These are phyloP conservation scores for Chouioia cunea DNA, from an alignment of 2,888 invertebrate genomes.

Conservation along the genomic window DNA sequence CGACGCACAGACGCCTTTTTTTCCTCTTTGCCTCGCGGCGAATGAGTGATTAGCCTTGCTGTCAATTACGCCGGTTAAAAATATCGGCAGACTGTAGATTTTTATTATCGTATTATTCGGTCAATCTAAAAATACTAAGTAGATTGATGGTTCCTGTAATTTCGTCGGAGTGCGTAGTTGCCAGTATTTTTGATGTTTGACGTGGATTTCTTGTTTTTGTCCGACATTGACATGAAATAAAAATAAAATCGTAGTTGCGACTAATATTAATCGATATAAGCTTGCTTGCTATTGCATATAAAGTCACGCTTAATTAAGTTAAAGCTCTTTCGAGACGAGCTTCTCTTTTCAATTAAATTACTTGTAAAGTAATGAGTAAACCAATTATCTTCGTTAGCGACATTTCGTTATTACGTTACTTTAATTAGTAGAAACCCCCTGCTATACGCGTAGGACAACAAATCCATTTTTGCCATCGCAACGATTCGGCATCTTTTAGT, in stretches of 20 bases:
- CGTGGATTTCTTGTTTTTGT: not conserved
- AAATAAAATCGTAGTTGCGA: no score
- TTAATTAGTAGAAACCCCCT: no score
- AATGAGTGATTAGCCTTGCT: constrained; percentile 29
- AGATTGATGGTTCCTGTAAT: not conserved
- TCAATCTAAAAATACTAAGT: constrained; percentile 23
- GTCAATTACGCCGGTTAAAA: constrained; percentile 33
- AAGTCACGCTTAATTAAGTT: constrained; percentile 3
- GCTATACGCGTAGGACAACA: no score
- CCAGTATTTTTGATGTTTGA: not conserved
- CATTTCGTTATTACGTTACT: no score
- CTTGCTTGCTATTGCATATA: no score
- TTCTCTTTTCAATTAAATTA: constrained; percentile 7
- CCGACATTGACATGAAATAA: no score
- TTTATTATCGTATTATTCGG: constrained; percentile 30
- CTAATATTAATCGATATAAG: no score
- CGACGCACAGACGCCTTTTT: constrained; percentile 5
- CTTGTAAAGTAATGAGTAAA: not conserved
- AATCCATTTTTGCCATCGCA: no score
- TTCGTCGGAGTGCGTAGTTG: no score
- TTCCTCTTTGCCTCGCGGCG: not conserved
- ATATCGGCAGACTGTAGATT: constrained; percentile 18
- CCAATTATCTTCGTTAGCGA: no score
- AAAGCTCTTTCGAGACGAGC: constrained; percentile 2
- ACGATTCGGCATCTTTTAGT: no score